Conservation (phyloP, 2,797 vertebrate species). For the Heliangelus exortis region DNA sequence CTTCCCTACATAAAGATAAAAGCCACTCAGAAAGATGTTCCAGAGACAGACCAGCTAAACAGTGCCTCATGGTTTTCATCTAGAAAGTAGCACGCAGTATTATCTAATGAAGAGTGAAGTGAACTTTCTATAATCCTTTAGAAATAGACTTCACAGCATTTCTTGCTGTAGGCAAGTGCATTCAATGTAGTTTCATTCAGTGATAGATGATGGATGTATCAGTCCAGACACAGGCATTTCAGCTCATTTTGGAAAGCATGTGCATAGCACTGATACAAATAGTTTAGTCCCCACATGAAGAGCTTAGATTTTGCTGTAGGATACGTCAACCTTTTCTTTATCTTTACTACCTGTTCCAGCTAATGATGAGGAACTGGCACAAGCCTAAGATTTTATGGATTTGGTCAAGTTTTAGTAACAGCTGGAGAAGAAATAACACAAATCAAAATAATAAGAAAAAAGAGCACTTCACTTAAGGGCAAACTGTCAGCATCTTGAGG, state of each 20-base stretch:
- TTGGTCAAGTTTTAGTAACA: neutral
- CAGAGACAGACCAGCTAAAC: neutral
- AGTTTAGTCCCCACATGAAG: neutral
- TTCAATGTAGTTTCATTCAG: neutral
- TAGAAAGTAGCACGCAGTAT: neutral
- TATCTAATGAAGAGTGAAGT: neutral
- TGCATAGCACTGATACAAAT: fast-evolving
- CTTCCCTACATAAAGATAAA: neutral
- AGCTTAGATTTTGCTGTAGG: neutral
- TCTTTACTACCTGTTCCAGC: neutral
- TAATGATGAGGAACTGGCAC: neutral
- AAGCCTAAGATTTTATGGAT: neutral
- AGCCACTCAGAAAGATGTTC: neutral
- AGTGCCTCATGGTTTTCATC: neutral
- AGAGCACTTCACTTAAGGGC: neutral
- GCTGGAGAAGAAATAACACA: neutral
- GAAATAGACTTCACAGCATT: neutral
- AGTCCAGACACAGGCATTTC: neutral
- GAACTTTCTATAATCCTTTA: neutral
- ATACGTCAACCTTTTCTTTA: no score
- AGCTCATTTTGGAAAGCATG: neutral
- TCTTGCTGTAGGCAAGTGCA: neutral
- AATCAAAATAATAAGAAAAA: neutral
- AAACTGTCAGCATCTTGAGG: neutral
- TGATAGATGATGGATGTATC: no score